Evolutionary conservation across 2,113 vertebrate genomes (phyloP).

Genomic region (Embiotoca jacksoni): DNA sequence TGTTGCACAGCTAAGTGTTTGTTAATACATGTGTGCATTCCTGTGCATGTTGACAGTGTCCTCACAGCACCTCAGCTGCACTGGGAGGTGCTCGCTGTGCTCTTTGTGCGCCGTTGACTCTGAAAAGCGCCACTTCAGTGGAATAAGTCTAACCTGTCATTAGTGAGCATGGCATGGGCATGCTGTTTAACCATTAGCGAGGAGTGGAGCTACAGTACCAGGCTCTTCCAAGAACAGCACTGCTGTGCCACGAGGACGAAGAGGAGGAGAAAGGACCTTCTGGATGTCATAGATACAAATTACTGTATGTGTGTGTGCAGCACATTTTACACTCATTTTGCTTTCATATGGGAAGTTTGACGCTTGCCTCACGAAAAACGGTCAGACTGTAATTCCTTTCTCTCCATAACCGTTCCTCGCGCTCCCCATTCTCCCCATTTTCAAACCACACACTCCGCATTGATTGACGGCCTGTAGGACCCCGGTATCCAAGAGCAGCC

Average conservation of each 20-base stretch:
- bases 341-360: constrained; percentile 51
- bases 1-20: constrained; percentile 41
- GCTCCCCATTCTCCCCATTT: constrained; percentile 37
- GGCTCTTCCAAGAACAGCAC: constrained; percentile 70
- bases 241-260: constrained; percentile 66
- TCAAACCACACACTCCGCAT: constrained; percentile 68
- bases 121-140: constrained; percentile 74
- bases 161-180: constrained; percentile 77
- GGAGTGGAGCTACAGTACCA: constrained; percentile 52
- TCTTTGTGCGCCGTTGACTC: constrained; percentile 66
- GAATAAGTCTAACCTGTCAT: constrained; percentile 79
- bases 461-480: constrained; percentile 73
- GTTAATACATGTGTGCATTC: constrained; percentile 54
- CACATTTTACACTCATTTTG: constrained; percentile 39
- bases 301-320: background rate
- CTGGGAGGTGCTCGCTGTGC: constrained; percentile 54
- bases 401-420: constrained; percentile 27
- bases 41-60: constrained; percentile 59
- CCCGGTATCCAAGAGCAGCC: constrained; percentile 42
- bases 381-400: constrained; percentile 43
- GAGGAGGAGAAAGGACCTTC: constrained; percentile 35
- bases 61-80: constrained; percentile 69
- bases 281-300: constrained; percentile 15
- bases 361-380: constrained; percentile 40
- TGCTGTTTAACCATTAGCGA: constrained; percentile 77